These are phyloP conservation scores for Mus spretus DNA, from an alignment of 2,797 vertebrate genomes.

Conservation along the genomic window DNA sequence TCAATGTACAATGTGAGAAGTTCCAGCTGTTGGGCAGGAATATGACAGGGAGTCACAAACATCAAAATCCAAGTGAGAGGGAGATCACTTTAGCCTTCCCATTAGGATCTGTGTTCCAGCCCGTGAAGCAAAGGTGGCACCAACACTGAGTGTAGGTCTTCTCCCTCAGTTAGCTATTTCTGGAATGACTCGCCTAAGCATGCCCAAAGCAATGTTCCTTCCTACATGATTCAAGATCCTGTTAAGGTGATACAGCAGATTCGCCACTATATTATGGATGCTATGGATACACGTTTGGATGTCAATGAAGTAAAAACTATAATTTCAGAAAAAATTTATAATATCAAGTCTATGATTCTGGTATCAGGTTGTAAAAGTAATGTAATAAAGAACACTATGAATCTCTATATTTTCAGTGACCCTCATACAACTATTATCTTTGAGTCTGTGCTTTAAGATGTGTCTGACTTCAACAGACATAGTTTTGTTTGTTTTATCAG, in stretches of 20 bases:
- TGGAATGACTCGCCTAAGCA: not conserved
- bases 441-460: not conserved
- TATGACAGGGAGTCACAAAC: not conserved
- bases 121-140: rapidly evolving
- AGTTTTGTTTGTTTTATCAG: not conserved
- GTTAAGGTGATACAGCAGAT: not conserved
- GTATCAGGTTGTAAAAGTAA: not conserved
- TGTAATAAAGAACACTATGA: not conserved
- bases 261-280: not conserved
- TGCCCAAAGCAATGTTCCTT: not conserved
- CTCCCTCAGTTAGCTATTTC: not conserved
- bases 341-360: not conserved
- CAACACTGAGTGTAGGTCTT: no score
- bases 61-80: not conserved
- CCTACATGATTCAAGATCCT: not conserved
- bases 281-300: not conserved
- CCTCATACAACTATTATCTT: not conserved
- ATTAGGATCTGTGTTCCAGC: not conserved
- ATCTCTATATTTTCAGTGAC: not conserved
- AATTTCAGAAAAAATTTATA: not conserved
- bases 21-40: no score
- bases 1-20: not conserved
- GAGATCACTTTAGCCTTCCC: not conserved
- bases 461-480: not conserved
- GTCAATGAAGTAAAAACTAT: not conserved